These are phyloP conservation scores for Oncorhynchus keta DNA, from an alignment of 2,113 vertebrate genomes.

Conservation along the genomic window DNA sequence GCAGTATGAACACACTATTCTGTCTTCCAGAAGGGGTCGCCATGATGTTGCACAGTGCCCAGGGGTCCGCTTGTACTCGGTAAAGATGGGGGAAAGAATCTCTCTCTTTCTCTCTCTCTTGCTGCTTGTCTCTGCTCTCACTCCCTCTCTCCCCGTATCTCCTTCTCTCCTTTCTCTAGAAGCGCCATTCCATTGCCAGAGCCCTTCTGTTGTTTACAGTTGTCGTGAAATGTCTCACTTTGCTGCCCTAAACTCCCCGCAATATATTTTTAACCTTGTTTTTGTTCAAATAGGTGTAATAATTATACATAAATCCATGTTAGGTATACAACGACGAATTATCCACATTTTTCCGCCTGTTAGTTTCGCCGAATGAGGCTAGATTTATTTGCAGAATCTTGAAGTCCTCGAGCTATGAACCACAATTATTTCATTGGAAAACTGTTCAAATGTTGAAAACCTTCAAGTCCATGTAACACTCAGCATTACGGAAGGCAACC, in stretches of 20 bases:
- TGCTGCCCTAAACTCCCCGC: slow-evolving; percentile 62
- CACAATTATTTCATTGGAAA: slow-evolving; percentile 77
- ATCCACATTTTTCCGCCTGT: slow-evolving; percentile 79
- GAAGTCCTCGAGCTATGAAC: slow-evolving; percentile 74
- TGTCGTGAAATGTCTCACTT: slow-evolving; percentile 74
- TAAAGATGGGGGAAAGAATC: slow-evolving; percentile 33
- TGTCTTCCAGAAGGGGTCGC: slow-evolving; percentile 87
- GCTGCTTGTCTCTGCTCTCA: slow-evolving; percentile 6
- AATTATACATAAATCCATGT: slow-evolving; percentile 68
- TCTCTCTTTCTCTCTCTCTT: slow-evolving; percentile 19
- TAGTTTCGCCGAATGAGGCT: slow-evolving; percentile 78
- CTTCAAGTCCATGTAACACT: slow-evolving; percentile 84
- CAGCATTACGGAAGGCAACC: slow-evolving; percentile 82
- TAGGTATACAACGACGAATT: slow-evolving; percentile 73
- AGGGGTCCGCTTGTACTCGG: slow-evolving; percentile 38
- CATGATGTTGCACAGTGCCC: slow-evolving; percentile 71
- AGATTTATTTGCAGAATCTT: slow-evolving; percentile 81
- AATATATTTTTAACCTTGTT: slow-evolving; percentile 52
- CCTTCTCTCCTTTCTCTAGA: slow-evolving; percentile 9
- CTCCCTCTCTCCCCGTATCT: slow-evolving; percentile 23
- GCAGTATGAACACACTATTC: slow-evolving; percentile 44
- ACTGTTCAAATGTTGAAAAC: slow-evolving; percentile 88
- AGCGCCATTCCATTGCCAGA: slow-evolving; percentile 26
- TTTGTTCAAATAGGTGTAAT: slow-evolving; percentile 50
- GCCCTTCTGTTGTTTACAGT: slow-evolving; percentile 63